These are phyloP conservation scores for Caenorhabditis sp. DNA, from an alignment of 2,888 invertebrate genomes.

Conservation along the genomic window DNA sequence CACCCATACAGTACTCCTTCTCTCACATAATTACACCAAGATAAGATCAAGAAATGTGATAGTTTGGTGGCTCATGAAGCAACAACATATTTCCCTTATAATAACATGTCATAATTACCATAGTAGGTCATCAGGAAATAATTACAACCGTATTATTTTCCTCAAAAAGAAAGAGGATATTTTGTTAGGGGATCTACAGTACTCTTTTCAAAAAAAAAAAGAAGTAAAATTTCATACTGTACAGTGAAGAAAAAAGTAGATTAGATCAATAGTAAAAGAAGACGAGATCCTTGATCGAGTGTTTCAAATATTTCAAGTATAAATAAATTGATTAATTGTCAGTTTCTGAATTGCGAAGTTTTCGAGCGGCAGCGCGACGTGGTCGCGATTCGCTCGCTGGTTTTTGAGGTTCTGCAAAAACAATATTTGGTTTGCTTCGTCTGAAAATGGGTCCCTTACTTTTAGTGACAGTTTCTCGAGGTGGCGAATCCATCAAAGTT, in stretches of 20 bases:
- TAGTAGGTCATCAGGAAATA: neutral
- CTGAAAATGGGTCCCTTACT: neutral
- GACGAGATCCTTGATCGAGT: neutral
- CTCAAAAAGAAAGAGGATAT: too few relatives aligned
- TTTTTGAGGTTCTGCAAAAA: too few relatives aligned
- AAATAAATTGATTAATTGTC: too few relatives aligned
- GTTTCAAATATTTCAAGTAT: neutral
- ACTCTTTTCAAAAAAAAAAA: neutral
- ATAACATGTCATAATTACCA: neutral
- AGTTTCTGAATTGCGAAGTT: too few relatives aligned
- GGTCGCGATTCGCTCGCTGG: too few relatives aligned
- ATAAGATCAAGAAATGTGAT: neutral
- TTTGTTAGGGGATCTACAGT: too few relatives aligned
- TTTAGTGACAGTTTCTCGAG: neutral
- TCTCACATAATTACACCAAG: neutral
- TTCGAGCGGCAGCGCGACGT: too few relatives aligned
- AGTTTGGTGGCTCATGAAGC: too few relatives aligned
- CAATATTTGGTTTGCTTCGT: too few relatives aligned
- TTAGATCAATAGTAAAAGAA: too few relatives aligned
- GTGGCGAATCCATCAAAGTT: neutral
- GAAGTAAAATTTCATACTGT: neutral
- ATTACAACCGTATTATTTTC: neutral
- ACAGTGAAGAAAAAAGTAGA: too few relatives aligned
- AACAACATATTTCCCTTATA: neutral
- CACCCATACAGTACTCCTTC: too few relatives aligned